These are phyloP conservation scores for Bugulina stolonifera DNA, from an alignment of 2,888 invertebrate genomes.

Conservation along the genomic window DNA sequence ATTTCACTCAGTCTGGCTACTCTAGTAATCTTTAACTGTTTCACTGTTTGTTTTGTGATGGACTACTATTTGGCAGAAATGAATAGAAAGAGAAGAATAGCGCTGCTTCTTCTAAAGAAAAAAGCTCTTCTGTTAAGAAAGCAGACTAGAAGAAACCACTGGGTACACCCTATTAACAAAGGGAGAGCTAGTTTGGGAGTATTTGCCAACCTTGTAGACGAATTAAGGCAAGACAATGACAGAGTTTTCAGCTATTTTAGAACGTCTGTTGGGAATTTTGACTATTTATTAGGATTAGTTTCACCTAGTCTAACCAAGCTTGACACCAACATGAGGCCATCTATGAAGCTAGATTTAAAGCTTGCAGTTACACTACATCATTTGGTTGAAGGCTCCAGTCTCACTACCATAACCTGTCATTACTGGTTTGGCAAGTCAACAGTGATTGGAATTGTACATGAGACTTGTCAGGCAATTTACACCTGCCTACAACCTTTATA, in stretches of 20 bases:
- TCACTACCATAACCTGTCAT: neutral
- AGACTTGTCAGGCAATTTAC: neutral
- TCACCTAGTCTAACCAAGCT: neutral
- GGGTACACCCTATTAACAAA: too few relatives aligned
- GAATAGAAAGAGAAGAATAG: too few relatives aligned
- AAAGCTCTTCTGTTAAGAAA: too few relatives aligned
- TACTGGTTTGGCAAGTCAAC: neutral
- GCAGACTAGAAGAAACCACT: too few relatives aligned
- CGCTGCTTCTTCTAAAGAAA: too few relatives aligned
- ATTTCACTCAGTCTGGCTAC: too few relatives aligned
- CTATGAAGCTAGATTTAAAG: neutral
- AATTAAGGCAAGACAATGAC: too few relatives aligned
- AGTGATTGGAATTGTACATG: neutral
- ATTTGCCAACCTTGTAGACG: too few relatives aligned
- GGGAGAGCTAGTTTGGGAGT: too few relatives aligned
- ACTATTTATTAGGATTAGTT: neutral
- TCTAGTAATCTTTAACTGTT: too few relatives aligned
- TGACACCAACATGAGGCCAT: neutral
- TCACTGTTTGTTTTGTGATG: too few relatives aligned
- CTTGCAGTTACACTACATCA: neutral
- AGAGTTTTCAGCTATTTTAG: neutral
- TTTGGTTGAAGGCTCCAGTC: neutral
- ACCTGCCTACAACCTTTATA: neutral
- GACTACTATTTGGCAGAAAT: too few relatives aligned
- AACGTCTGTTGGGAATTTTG: neutral